Conservation (phyloP, 2,113 vertebrate species). For the Climacteris rufus region DNA sequence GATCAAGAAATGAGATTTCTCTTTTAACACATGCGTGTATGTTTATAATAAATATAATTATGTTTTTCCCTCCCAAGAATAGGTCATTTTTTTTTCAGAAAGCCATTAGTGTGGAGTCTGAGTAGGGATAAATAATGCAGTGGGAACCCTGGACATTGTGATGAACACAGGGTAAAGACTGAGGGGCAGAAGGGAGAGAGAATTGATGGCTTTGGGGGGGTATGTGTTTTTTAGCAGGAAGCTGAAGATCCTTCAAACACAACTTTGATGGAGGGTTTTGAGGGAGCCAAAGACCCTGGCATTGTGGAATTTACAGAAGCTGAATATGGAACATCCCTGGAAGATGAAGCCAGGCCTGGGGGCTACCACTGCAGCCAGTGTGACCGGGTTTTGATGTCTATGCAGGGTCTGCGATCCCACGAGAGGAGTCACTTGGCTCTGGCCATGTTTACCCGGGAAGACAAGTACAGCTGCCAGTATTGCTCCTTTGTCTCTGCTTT, state of each 20-base stretch:
- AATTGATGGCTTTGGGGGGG: conserved; percentile 67
- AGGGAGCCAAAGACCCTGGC: conserved; percentile 71
- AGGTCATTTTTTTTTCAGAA: not conserved
- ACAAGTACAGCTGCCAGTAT: conserved; percentile 99
- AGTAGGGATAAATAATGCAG: not conserved
- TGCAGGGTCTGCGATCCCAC: conserved; percentile 97
- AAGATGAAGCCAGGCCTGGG: conserved; percentile 82
- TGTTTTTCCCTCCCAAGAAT: not conserved
- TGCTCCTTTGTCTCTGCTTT: conserved; percentile 97
- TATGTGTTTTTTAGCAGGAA: conserved; percentile 82
- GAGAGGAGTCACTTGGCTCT: conserved; percentile 96
- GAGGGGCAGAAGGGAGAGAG: conserved; percentile 64
- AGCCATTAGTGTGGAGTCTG: not conserved
- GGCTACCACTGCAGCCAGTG: conserved; percentile 93
- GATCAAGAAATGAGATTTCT: not conserved
- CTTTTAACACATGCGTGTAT: not conserved
- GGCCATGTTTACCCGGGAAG: conserved; percentile 88
- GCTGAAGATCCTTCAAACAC: conserved; percentile 74
- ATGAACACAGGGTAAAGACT: conserved; percentile 18
- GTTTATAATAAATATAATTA: not conserved
- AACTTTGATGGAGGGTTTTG: conserved; percentile 74
- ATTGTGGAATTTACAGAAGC: conserved; percentile 75
- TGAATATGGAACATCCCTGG: conserved; percentile 75
- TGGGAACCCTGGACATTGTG: not conserved
- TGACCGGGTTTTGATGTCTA: conserved; percentile 96